Evolutionary conservation across 2,797 vertebrate genomes (phyloP).

Genomic region (Pseudopleuronectes americanus): DNA sequence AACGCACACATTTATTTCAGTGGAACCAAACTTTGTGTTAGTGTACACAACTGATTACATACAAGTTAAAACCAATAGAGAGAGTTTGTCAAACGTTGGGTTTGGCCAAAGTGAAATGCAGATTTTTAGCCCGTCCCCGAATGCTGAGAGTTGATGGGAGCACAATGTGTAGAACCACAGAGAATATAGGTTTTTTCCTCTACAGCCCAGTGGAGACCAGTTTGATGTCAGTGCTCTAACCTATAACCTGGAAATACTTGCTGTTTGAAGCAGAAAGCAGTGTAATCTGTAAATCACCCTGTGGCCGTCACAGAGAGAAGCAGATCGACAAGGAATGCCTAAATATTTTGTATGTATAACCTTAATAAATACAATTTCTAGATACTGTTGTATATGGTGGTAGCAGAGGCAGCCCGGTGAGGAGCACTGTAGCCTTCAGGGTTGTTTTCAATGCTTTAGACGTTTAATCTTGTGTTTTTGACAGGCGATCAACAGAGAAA

Average conservation of each 20-base stretch:
- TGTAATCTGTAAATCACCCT: slow-evolving; percentile 40
- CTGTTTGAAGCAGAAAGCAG: slow-evolving; percentile 40
- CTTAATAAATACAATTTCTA: too few relatives aligned
- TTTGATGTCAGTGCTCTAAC: slow-evolving; percentile 47
- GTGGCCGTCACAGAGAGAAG: slow-evolving; percentile 44
- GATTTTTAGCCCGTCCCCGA: neutral
- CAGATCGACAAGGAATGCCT: neutral
- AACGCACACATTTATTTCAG: too few relatives aligned
- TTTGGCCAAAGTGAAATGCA: slow-evolving; percentile 10
- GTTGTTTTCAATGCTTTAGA: slow-evolving; percentile 1
- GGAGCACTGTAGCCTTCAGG: neutral
- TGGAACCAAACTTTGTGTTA: too few relatives aligned
- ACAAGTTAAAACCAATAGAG: too few relatives aligned
- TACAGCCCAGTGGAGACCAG: slow-evolving; percentile 18
- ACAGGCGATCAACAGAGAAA: slow-evolving; percentile 43
- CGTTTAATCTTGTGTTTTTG: slow-evolving; percentile 3
- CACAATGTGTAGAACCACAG: slow-evolving; percentile 20
- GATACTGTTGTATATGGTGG: neutral
- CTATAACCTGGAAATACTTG: slow-evolving; percentile 32
- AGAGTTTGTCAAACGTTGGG: slow-evolving; percentile 1
- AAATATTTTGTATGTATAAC: too few relatives aligned
- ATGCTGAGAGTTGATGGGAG: neutral
- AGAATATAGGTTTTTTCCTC: slow-evolving; percentile 12
- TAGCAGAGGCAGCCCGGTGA: neutral
- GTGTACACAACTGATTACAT: too few relatives aligned